A percentile compares a stretch with the other conserved stretches of the same genome.
Evolutionary conservation across 2,113 vertebrate species (phyloP).

Genomic region (Anoplopoma fimbria): DNA sequence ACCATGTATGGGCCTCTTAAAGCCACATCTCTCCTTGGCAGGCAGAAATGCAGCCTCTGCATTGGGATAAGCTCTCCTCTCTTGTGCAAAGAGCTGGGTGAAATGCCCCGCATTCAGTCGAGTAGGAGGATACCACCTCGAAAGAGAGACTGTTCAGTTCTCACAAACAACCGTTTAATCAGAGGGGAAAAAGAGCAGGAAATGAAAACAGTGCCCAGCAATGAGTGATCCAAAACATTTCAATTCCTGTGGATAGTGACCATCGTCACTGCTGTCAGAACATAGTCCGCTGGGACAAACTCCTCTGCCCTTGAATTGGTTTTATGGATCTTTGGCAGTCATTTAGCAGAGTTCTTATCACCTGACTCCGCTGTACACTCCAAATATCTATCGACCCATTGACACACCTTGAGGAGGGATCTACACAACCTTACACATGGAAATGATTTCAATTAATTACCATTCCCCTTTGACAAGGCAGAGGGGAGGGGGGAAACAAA

Average conservation of each 20-base stretch:
- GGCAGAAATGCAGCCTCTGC: conserved; percentile 63
- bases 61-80: conserved; percentile 73
- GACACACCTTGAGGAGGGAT: conserved; percentile 77
- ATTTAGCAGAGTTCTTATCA: conserved; percentile 83
- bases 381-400: conserved; percentile 82
- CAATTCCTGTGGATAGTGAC: conserved; percentile 73
- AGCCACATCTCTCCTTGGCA: conserved; percentile 79
- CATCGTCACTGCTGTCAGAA: conserved; percentile 68
- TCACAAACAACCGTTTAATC: conserved; percentile 81
- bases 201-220: conserved; percentile 75
- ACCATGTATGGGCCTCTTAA: conserved; percentile 84
- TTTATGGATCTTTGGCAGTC: conserved; percentile 74
- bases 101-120: conserved; percentile 63
- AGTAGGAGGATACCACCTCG: conserved; percentile 73
- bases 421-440: conserved; percentile 79
- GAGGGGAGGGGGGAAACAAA: conserved; percentile 57
- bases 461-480: conserved; percentile 76
- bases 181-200: conserved; percentile 50
- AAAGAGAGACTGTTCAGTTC: conserved; percentile 72
- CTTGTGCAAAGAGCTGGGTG: conserved; percentile 59
- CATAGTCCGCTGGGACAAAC: conserved; percentile 60
- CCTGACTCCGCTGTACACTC: conserved; percentile 73
- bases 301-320: conserved; percentile 78
- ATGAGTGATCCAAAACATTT: conserved; percentile 82
- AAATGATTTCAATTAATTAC: conserved; percentile 86